A percentile compares a stretch with the other conserved stretches of the same genome.
These are phyloP conservation scores for Rhopalosiphum maidis DNA, from an alignment of 1,140 invertebrate species.

Conservation along the genomic window DNA sequence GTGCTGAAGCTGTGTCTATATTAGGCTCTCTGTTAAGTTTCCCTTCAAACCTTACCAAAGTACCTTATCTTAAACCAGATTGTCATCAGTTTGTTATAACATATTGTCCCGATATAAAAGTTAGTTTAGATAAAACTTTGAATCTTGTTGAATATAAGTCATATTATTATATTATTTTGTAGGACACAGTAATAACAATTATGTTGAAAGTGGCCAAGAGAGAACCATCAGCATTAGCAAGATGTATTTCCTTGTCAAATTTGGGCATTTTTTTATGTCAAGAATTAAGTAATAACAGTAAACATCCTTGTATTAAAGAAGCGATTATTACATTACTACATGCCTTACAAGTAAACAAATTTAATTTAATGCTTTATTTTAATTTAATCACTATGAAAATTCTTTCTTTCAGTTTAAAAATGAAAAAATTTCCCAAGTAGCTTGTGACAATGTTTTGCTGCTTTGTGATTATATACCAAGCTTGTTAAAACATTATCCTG, in stretches of 20 bases:
- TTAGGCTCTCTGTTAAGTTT: conserved; percentile 85
- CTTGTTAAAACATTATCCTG: conserved; percentile 78
- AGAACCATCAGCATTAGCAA: conserved; percentile 86
- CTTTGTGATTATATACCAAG: conserved; percentile 80
- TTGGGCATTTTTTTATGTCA: conserved; percentile 85
- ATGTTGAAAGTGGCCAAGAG: conserved; percentile 83
- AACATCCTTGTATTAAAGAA: conserved; percentile 77
- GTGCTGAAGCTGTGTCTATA: conserved; percentile 90
- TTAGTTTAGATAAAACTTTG: conserved; percentile 62
- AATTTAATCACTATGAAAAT: neutral
- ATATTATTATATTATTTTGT: conserved; percentile 61
- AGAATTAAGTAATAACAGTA: conserved; percentile 72
- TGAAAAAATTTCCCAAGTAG: conserved; percentile 84
- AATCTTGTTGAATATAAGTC: neutral
- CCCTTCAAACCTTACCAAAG: conserved; percentile 76
- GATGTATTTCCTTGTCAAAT: conserved; percentile 87
- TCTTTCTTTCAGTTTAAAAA: conserved; percentile 75
- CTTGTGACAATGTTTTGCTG: conserved; percentile 82
- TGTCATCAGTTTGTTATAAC: conserved; percentile 73
- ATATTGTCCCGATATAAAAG: conserved; percentile 80
- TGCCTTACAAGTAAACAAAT: conserved; percentile 76
- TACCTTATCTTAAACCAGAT: conserved; percentile 83
- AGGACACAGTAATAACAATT: conserved; percentile 89
- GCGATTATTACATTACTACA: conserved; percentile 81
- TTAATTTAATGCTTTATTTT: conserved; percentile 5